Conservation (phyloP, 64 coral and sea anemone genomes). For the Acropora tenuis region DNA sequence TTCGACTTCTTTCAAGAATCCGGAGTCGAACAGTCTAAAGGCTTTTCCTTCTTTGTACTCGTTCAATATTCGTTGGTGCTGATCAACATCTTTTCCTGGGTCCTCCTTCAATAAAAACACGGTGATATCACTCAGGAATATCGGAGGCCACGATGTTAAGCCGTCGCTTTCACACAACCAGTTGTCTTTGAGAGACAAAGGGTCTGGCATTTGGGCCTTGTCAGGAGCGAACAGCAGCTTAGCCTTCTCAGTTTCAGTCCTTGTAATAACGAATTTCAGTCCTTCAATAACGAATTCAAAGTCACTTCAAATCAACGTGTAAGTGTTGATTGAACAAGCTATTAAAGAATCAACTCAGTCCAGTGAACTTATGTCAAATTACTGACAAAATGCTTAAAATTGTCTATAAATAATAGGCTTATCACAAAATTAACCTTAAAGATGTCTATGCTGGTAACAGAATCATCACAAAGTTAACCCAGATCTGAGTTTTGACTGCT, state of each 20-base stretch:
- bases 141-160: constrained; percentile 67
- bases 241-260: constrained; percentile 48
- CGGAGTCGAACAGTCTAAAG: constrained; percentile 60
- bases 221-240: neutral
- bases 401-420: no score
- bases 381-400: no score
- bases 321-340: no score
- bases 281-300: neutral
- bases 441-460: no score
- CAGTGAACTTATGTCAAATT: no score
- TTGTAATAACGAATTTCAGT: neutral
- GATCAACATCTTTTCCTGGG: constrained; percentile 73
- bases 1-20: constrained; percentile 62
- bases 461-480: no score
- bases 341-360: no score
- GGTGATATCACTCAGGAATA: constrained; percentile 80
- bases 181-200: constrained; percentile 6
- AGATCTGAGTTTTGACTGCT: no score
- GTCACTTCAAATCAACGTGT: no score
- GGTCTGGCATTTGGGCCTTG: constrained; percentile 22
- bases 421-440: no score
- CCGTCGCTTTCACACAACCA: constrained; percentile 55
- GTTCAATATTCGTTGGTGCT: constrained; percentile 55
- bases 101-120: constrained; percentile 72
- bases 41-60: constrained; percentile 88